Percentiles rank a stretch among this genome's conserved stretches.
Conservation (phyloP, 2,797 vertebrate genomes). For the Leptodactylus fallax region DNA sequence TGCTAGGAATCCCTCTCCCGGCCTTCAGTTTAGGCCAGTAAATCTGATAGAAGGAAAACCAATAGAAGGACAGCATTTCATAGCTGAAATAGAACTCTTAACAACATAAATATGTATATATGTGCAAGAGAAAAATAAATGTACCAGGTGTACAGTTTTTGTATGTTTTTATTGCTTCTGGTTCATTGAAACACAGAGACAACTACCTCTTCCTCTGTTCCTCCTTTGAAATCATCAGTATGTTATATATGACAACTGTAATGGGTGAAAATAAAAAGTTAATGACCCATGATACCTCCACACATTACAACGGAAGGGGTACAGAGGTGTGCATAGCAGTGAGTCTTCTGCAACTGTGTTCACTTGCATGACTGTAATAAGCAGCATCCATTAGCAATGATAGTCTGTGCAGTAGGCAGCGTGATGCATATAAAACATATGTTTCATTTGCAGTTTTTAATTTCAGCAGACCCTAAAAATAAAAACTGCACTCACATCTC, state of each 20-base stretch:
- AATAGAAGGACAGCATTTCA: too few species aligned
- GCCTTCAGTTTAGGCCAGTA: too few species aligned
- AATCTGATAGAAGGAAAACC: too few species aligned
- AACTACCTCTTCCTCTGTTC: neutral
- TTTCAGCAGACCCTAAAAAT: neutral
- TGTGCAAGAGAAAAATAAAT: neutral
- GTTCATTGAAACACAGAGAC: neutral
- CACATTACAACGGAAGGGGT: neutral
- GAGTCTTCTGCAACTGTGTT: neutral
- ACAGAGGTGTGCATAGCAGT: neutral
- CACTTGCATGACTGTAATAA: neutral
- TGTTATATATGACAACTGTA: slow-evolving; percentile 3
- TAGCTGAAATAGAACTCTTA: too few species aligned
- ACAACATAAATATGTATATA: neutral
- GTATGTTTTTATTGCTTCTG: neutral
- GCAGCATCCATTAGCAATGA: neutral
- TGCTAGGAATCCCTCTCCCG: too few species aligned
- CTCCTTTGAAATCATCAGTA: slow-evolving; percentile 3
- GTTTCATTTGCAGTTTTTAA: neutral
- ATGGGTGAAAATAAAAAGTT: slow-evolving; percentile 4
- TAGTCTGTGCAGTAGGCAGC: neutral
- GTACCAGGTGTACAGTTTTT: neutral
- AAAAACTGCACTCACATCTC: neutral
- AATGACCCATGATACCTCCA: neutral
- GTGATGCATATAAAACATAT: neutral